Evolutionary conservation across 2,113 vertebrate species (phyloP), one percentile per base, ranked within the genome.

Genomic region (Orycteropus afer): DNA sequence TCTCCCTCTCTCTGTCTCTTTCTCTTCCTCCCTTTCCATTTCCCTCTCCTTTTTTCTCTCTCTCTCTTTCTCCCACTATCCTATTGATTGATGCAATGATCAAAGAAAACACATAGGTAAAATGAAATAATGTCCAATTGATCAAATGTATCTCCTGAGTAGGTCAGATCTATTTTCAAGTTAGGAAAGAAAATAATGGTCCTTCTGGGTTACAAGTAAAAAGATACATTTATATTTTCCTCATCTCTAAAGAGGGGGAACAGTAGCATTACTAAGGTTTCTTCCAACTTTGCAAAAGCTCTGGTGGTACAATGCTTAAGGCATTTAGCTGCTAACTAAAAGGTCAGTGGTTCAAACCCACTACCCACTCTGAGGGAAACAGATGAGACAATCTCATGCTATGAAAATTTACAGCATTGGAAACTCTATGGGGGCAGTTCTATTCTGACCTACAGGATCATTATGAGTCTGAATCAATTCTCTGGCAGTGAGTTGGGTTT

Each of bases 101-200:
- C 1, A 67, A 47, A n/a, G 5, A 42, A 93, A 94, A 83, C 32
- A 9, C 0, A n/a, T 0, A 0, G 74, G 92, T 92, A 86, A 85
- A 92, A 80, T 5, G 51, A 91, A 96, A 96, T 95, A 49, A 82
- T 86, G 90, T 91, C 77, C 86, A 79, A 55, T 0, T 29, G 77
- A 96, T 91, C 96, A 96, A 95, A 3, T 95, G 8, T 92, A 89
- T 0, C 86, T 40, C 93, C 86, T 95, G 94, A 97, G 80, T 85
- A 97, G 90, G 86, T 96, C 67, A 91, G 5, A 12, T 89, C 49
- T 86, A 96, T 77, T 86, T 94, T 97, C 3, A 83, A 63, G 63
- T 96, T 96, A 37, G 32, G 18, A 73, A 40, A 37, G 25, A 71
- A 87, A 57, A 42, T 73, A 27, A 34, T n/a, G 32, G 55, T 57